Conservation (phyloP, 2,888 invertebrate genomes). For the Atrina japonica region DNA sequence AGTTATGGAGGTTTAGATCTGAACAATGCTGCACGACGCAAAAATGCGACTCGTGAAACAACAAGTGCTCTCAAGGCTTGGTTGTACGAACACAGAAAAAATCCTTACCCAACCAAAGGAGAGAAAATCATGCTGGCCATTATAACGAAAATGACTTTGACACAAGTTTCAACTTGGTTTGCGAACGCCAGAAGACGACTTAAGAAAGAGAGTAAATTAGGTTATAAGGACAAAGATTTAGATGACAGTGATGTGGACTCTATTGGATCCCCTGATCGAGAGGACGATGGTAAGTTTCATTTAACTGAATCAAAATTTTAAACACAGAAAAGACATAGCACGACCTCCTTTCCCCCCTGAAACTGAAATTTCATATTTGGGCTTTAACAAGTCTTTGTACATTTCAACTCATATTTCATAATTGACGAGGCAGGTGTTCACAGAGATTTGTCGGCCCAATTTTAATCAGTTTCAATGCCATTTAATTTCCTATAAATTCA, state of each 20-base stretch:
- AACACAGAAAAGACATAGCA: too few species aligned
- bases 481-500: too few species aligned
- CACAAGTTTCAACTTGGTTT: slow-evolving; percentile 96
- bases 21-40: slow-evolving; percentile 90
- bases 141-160: slow-evolving; percentile 96
- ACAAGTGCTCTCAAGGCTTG: slow-evolving; percentile 98
- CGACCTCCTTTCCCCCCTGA: too few species aligned
- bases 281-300: slow-evolving; percentile 21
- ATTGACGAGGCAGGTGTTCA: too few species aligned
- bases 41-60: slow-evolving; percentile 98
- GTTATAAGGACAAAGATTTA: slow-evolving; percentile 84
- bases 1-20: slow-evolving; percentile 84
- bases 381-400: too few species aligned
- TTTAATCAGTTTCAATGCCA: too few species aligned
- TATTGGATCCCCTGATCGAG: slow-evolving; percentile 19
- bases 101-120: slow-evolving; percentile 97
- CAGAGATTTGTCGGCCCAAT: too few species aligned
- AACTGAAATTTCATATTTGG: too few species aligned
- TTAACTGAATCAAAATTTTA: too few species aligned
- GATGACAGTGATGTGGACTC: slow-evolving; percentile 71
- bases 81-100: slow-evolving; percentile 97
- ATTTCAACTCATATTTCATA: too few species aligned
- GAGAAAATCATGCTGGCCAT: slow-evolving; percentile 98
- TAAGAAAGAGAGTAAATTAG: slow-evolving; percentile 98
- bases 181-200: slow-evolving; percentile 95